Conservation (phyloP, 37 sponge, comb jelly and placozoan genomes). For the Cladorhizidae sp. region DNA sequence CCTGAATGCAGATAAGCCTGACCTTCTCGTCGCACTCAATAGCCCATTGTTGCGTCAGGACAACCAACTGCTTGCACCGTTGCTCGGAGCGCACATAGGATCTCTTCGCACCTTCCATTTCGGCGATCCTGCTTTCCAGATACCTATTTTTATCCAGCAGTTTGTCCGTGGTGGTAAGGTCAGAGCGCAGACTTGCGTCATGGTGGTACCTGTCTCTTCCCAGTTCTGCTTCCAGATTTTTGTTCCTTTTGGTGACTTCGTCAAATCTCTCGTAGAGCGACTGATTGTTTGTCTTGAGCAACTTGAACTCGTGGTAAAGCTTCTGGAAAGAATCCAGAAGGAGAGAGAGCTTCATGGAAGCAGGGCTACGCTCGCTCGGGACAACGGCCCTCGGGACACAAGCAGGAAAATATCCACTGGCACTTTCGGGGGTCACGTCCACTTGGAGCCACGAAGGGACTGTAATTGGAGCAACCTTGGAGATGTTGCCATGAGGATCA, state of each 20-base stretch:
- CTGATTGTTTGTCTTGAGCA: neutral
- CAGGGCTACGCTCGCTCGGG: neutral
- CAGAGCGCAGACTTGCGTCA: neutral
- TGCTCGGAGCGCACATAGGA: slow-evolving; percentile 8
- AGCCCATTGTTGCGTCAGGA: slow-evolving; percentile 43
- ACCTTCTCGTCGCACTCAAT: slow-evolving; percentile 27
- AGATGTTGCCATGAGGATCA: too few species aligned
- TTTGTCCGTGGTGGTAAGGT: neutral
- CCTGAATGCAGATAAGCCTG: neutral
- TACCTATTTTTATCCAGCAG: neutral
- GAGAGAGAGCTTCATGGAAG: neutral
- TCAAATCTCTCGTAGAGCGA: neutral
- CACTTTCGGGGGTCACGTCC: neutral
- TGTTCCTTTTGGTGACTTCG: neutral
- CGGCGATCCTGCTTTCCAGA: neutral
- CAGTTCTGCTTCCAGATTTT: neutral
- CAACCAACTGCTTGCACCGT: slow-evolving; percentile 26
- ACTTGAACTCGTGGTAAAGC: neutral
- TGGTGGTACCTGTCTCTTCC: neutral
- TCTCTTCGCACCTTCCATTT: neutral
- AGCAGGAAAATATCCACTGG: slow-evolving; percentile 10
- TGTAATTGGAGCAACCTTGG: too few species aligned
- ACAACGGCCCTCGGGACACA: neutral
- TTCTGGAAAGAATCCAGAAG: slow-evolving; percentile 19
- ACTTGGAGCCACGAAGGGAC: neutral